Percentiles rank a stretch among this genome's conserved stretches.
Evolutionary conservation across 92 coral and sea anemone species (phyloP).

Genomic region (Desmophyllum pertusum): DNA sequence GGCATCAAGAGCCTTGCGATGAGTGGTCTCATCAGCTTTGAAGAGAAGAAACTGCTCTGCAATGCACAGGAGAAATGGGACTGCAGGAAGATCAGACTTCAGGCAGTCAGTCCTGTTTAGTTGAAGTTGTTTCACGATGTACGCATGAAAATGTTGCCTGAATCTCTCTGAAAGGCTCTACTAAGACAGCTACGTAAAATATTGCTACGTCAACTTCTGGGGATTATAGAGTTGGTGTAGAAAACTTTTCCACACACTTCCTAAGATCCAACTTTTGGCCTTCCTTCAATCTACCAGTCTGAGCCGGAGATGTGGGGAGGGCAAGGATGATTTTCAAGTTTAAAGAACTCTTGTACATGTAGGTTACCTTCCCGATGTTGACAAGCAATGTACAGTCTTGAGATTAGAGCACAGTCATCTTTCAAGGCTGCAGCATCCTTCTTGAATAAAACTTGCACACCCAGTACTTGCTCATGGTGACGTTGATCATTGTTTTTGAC

Average conservation of each 20-base stretch:
- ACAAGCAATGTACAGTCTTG: constrained; percentile 62
- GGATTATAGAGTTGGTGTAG: neutral
- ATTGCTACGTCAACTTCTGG: constrained; percentile 38
- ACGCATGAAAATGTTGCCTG: constrained; percentile 38
- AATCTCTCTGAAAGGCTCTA: constrained; percentile 39
- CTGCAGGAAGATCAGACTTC: too few species aligned
- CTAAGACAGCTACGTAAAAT: constrained; percentile 47
- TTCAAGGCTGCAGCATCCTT: constrained; percentile 48
- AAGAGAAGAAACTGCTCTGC: too few species aligned
- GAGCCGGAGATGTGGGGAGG: constrained; percentile 59
- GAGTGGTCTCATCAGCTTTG: too few species aligned
- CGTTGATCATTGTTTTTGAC: too few species aligned
- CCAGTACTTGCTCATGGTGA: constrained; percentile 45
- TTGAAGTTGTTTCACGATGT: constrained; percentile 36
- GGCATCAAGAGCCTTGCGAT: too few species aligned
- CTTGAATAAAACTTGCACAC: constrained; percentile 43
- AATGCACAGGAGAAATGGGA: too few species aligned
- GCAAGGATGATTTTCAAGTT: constrained; percentile 66
- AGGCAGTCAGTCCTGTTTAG: too few species aligned
- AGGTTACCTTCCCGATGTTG: constrained; percentile 61
- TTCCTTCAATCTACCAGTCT: constrained; percentile 26
- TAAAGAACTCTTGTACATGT: constrained; percentile 50
- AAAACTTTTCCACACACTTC: constrained; percentile 39
- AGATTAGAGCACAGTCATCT: constrained; percentile 60
- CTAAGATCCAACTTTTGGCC: constrained; percentile 48